Base-by-base conservation (phyloP, 2,113 vertebrate species). In the Pheucticus melanocephalus region DNA sequence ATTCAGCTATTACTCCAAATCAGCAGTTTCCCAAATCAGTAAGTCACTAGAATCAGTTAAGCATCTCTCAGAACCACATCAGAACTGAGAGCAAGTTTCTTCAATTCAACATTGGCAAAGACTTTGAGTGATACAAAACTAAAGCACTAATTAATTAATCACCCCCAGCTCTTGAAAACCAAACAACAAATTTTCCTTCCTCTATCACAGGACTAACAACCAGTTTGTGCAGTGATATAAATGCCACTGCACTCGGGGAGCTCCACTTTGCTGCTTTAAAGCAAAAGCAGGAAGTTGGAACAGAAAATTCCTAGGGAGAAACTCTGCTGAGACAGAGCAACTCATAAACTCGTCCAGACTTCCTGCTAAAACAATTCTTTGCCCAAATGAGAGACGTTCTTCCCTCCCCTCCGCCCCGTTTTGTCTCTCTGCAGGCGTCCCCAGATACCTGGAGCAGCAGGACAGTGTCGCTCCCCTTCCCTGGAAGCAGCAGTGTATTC, bases 291-390 rank as follows among this genome's bases (percentile, higher is more conserved):
- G 90, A 94, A 94, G 82, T 59, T 2, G 0, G 68, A 78, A 66
- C 28, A 90, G 79, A 93, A 88, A 94, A 92, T 72, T 92, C 88
- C 68, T 25, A 40, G 20, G 80, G 40, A 93, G 37, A 81, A 93
- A 60, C 75, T 82, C 53, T 37, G 47, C 75, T 14, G 75, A 94
- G 50, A 82, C 64, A 80, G 54, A 54, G 82, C 75, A 63, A 68
- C 82, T 86, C 13, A 0, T 53, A 44, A 59, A 50, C 56, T 56
- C 6, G 0, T 50, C 31, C 81, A 50, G 61, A 71, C 53, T 84
- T 88, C 91, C 94, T 82, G 82, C 80, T 89, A 44, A 71, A 60
- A 64, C 12, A 76, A 51, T 21, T 81, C 60, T 71, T 54, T 47
- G 33, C 8, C n/a, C 69, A 44, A 37, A 81, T 0, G 8, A 76